A percentile compares a stretch with the other conserved stretches of the same genome.
Evolutionary conservation across 2,113 vertebrate species (phyloP).

Genomic region (Dendrocopos noguchii): DNA sequence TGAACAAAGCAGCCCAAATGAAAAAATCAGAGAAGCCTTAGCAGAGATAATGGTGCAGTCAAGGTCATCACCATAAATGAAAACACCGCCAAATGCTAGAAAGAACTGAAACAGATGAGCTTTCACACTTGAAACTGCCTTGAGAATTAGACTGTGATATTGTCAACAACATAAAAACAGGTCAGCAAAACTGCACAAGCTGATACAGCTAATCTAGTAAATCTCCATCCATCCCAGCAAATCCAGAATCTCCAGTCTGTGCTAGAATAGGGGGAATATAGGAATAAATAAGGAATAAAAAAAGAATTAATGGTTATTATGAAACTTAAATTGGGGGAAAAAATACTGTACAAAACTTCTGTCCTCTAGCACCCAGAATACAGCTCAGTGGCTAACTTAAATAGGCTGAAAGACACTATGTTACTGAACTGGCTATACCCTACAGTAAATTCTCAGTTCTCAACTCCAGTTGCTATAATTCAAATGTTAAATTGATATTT

Average conservation of each 20-base stretch:
- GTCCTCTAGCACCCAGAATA: neutral
- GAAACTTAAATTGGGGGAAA: neutral
- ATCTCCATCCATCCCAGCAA: neutral
- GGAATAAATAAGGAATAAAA: too few species aligned
- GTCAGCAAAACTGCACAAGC: neutral
- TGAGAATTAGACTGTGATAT: neutral
- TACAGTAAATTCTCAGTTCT: neutral
- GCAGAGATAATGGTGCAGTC: neutral
- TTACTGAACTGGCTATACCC: rapidly evolving
- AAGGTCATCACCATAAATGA: neutral
- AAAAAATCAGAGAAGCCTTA: neutral
- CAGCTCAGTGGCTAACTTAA: neutral
- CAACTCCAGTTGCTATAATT: neutral
- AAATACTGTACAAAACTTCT: neutral
- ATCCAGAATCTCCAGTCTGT: neutral
- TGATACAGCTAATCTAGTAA: neutral
- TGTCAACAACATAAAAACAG: neutral
- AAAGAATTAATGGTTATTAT: neutral
- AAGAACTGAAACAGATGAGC: neutral
- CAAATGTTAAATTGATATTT: neutral
- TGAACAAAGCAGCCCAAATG: neutral
- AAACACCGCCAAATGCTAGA: neutral
- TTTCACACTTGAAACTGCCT: neutral
- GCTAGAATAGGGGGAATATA: neutral
- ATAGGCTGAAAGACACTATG: neutral